These are phyloP conservation scores for Drosophila hamatofila DNA, from an alignment of 2,888 invertebrate genomes.

Conservation along the genomic window DNA sequence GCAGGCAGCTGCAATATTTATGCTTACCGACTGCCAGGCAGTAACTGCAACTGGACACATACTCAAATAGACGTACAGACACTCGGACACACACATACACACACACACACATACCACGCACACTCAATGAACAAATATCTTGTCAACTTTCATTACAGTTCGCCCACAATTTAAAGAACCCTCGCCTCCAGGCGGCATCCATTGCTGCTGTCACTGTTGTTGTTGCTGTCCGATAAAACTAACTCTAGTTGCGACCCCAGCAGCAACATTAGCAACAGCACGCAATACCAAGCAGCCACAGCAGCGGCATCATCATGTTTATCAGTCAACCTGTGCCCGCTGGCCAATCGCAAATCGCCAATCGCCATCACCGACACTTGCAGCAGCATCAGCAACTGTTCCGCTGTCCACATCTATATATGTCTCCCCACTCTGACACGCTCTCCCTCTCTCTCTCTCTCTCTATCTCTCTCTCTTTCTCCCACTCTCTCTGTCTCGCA, in stretches of 20 bases:
- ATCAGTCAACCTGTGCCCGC: constrained; percentile 73
- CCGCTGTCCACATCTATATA: constrained; percentile 55
- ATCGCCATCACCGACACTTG: constrained; percentile 43
- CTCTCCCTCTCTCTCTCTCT: neutral
- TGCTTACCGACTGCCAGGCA: constrained; percentile 35
- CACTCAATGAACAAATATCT: constrained; percentile 81
- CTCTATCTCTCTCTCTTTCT: neutral
- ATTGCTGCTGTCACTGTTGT: constrained; percentile 27
- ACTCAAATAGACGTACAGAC: constrained; percentile 12
- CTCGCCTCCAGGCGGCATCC: constrained; percentile 34
- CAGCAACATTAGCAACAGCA: constrained; percentile 44
- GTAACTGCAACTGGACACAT: constrained; percentile 25
- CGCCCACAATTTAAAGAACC: constrained; percentile 66
- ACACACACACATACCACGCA: constrained; percentile 6
- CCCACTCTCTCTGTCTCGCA: constrained; percentile 9
- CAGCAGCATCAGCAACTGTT: constrained; percentile 38
- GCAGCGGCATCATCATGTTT: constrained; percentile 64
- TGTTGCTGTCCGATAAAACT: constrained; percentile 55
- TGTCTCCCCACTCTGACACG: constrained; percentile 10
- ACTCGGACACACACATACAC: neutral
- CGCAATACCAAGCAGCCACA: constrained; percentile 37
- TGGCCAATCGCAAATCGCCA: constrained; percentile 55
- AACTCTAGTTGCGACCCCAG: constrained; percentile 45
- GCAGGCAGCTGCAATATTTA: constrained; percentile 55
- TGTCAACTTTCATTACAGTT: constrained; percentile 82